phyloP scores from a whole-genome alignment of 2,888 invertebrate species.

The Dimorphilus gyrociliatus region DNA sequence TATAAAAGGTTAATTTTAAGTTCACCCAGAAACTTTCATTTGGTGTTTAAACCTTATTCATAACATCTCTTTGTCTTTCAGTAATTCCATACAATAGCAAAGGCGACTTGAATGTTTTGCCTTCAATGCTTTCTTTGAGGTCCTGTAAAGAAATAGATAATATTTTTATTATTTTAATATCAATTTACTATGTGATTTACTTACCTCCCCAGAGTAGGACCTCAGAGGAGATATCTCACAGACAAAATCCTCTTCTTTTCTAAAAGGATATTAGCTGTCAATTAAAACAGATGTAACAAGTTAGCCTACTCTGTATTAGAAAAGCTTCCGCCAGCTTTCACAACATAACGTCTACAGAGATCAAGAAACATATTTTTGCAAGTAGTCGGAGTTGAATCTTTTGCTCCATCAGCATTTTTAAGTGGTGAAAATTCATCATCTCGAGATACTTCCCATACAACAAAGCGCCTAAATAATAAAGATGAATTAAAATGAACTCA shows the following conservation, averaged over 20 bases:
- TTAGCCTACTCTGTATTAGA: too few relatives aligned
- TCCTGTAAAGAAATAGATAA: constrained; percentile 36
- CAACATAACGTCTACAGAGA: constrained; percentile 48
- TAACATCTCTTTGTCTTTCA: too few relatives aligned
- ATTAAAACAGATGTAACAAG: too few relatives aligned
- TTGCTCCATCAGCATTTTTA: constrained; percentile 74
- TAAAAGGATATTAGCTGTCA: too few relatives aligned
- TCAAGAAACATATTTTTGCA: constrained; percentile 53
- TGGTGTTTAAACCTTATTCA: too few relatives aligned
- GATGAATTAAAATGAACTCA: background rate
- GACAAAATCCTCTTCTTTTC: constrained; percentile 35
- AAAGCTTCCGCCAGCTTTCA: constrained; percentile 62
- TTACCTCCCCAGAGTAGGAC: constrained; percentile 69
- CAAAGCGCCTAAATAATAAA: constrained; percentile 44
- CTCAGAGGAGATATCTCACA: constrained; percentile 80
- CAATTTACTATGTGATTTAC: constrained; percentile 4
- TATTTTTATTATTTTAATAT: too few relatives aligned
- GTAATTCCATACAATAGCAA: constrained; percentile 38
- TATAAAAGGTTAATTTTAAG: too few relatives aligned
- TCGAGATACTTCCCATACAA: constrained; percentile 70
- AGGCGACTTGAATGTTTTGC: constrained; percentile 52
- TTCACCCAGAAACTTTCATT: too few relatives aligned
- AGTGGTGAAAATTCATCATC: constrained; percentile 89
- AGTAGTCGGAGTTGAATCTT: constrained; percentile 78
- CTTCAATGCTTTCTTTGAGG: constrained; percentile 49